Evolutionary conservation across 1,140 invertebrate species (phyloP).

Genomic region (Camponotus floridanus): DNA sequence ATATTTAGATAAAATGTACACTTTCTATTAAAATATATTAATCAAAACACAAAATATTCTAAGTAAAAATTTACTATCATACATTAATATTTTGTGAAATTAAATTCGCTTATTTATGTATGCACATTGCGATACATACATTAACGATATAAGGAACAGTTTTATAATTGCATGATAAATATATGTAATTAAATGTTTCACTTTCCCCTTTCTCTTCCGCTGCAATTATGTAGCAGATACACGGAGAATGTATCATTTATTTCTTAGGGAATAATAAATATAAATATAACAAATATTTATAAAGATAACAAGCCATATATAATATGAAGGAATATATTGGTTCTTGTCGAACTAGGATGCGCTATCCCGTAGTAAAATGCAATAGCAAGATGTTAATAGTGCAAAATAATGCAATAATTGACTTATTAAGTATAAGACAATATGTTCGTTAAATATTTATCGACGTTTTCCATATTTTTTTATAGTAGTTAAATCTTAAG

Average conservation of each 20-base stretch:
- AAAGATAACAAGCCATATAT: not conserved
- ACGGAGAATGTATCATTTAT: not conserved
- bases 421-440: no score
- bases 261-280: not conserved
- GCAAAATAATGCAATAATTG: no score
- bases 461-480: no score
- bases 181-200: not conserved
- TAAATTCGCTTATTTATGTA: not conserved
- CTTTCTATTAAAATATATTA: not conserved
- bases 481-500: no score
- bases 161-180: not conserved
- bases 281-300: not conserved
- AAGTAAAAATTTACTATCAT: not conserved
- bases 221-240: not conserved
- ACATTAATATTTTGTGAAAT: not conserved
- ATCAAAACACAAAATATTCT: not conserved
- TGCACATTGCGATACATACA: not conserved
- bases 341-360: not conserved
- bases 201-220: constrained; percentile 18
- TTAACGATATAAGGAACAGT: not conserved
- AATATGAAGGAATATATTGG: not conserved
- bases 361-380: not conserved
- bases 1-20: not conserved
- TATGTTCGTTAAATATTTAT: no score
- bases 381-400: no score